Evolutionary conservation across 2,888 invertebrate genomes (phyloP).

Genomic region (Halictus ligatus): DNA sequence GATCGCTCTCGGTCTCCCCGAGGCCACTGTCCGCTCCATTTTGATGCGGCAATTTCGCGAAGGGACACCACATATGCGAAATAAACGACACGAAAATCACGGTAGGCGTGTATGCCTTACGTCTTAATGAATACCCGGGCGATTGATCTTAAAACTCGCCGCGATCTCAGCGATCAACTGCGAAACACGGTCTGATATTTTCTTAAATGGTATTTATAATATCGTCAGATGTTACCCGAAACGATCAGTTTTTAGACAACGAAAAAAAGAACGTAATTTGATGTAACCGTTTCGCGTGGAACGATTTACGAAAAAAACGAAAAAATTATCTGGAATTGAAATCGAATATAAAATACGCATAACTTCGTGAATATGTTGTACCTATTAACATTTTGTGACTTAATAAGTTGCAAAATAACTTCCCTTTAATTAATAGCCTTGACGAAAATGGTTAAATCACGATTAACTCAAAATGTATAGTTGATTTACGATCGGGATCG

Average conservation of each 20-base stretch:
- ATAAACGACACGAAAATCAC: conserved; percentile 44
- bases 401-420: background rate
- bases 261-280: background rate
- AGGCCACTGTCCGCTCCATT: conserved; percentile 13
- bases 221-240: background rate
- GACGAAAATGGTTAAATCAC: background rate
- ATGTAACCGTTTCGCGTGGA: background rate
- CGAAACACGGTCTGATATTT: conserved; percentile 2
- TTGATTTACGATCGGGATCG: background rate
- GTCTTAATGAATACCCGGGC: conserved; percentile 38
- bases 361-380: background rate
- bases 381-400: background rate
- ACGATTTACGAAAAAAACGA: background rate
- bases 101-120: conserved; percentile 34
- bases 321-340: background rate
- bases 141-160: conserved; percentile 20
- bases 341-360: background rate
- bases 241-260: background rate
- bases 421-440: background rate
- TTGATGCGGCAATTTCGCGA: conserved; percentile 42
- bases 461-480: background rate
- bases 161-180: conserved; percentile 3
- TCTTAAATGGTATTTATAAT: conserved; percentile 25
- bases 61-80: background rate
- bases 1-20: background rate